A percentile compares a stretch with the other conserved stretches of the same genome.
phyloP scores from a whole-genome alignment of 2,797 vertebrate species.

The Mergus octosetaceus region DNA sequence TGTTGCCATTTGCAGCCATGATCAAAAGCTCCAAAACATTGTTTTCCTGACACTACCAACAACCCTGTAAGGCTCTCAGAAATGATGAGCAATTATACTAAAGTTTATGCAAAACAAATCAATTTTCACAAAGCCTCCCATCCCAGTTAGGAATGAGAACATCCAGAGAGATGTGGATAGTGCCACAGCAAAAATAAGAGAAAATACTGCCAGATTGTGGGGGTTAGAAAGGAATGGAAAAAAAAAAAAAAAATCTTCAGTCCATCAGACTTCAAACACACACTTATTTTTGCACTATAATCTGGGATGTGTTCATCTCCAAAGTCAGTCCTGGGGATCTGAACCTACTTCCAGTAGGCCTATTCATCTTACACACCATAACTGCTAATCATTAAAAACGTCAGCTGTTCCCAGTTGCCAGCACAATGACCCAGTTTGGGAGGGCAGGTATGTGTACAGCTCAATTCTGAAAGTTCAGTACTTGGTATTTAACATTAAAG shows the following conservation, averaged over 20 bases:
- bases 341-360: neutral
- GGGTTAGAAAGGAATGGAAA: neutral
- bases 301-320: neutral
- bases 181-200: neutral
- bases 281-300: neutral
- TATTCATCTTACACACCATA: neutral
- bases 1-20: neutral
- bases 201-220: neutral
- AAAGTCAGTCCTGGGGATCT: neutral
- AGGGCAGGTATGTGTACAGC: neutral
- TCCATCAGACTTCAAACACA: neutral
- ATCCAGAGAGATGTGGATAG: neutral
- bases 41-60: neutral
- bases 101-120: neutral
- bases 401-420: neutral
- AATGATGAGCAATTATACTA: neutral
- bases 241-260: neutral
- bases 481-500: neutral
- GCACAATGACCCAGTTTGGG: neutral
- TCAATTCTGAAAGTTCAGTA: neutral
- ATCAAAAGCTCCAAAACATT: neutral
- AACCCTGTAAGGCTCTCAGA: neutral
- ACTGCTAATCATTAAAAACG: neutral
- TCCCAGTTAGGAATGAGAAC: neutral
- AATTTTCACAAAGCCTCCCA: neutral